Percentiles rank a stretch among this genome's conserved stretches.
Conservation (phyloP, 2,888 invertebrate genomes). For the Apotomis betuletana region DNA sequence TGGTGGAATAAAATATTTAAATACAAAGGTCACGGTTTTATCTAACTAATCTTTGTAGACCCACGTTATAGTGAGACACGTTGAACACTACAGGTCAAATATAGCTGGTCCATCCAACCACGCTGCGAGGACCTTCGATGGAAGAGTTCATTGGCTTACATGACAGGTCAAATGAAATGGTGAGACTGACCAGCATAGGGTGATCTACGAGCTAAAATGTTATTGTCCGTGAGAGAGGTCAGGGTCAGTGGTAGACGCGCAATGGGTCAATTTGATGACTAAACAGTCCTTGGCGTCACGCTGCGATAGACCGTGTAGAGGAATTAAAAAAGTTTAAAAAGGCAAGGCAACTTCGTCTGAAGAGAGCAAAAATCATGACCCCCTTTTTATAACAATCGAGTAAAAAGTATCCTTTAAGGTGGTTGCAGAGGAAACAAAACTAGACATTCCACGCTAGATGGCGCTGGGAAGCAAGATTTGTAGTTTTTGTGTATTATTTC, state of each 20-base stretch:
- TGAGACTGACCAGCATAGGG: neutral
- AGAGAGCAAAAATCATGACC: too few species aligned
- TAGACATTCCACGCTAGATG: too few species aligned
- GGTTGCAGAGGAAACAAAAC: too few species aligned
- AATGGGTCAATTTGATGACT: conserved; percentile 21
- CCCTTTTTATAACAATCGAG: too few species aligned
- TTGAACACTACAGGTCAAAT: neutral
- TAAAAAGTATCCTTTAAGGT: too few species aligned
- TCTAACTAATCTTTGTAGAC: neutral
- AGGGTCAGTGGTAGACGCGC: conserved; percentile 11
- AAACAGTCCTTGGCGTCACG: conserved; percentile 5
- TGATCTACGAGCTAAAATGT: neutral
- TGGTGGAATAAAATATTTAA: neutral
- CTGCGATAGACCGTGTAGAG: neutral
- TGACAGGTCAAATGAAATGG: conserved; percentile 16
- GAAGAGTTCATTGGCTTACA: conserved; percentile 9
- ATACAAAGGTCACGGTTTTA: neutral
- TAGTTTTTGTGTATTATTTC: too few species aligned
- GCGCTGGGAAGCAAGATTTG: too few species aligned
- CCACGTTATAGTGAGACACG: neutral
- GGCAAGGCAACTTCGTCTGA: too few species aligned
- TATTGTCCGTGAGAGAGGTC: neutral
- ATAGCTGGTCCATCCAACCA: neutral
- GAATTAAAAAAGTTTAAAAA: too few species aligned
- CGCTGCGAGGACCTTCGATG: neutral